These are phyloP conservation scores for Nephila pilipes DNA, from an alignment of 1,140 invertebrate genomes.

Conservation along the genomic window DNA sequence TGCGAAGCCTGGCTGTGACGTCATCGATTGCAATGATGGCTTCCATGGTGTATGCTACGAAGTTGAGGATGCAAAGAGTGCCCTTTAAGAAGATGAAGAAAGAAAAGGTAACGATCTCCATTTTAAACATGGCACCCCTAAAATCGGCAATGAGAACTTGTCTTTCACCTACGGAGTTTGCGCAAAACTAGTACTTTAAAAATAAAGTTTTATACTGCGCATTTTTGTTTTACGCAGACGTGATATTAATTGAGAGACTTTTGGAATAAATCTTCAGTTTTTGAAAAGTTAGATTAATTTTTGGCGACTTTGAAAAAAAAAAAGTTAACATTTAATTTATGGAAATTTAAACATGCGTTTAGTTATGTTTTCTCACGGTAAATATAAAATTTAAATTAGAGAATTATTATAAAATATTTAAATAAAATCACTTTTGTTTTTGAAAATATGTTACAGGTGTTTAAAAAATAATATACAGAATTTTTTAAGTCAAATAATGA, in stretches of 20 bases:
- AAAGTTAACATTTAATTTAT: neutral
- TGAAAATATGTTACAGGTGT: too few relatives aligned
- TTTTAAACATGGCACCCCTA: slow-evolving; percentile 75
- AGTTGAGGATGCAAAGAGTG: slow-evolving; percentile 73
- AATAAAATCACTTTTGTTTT: too few relatives aligned
- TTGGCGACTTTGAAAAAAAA: neutral
- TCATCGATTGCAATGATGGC: slow-evolving; percentile 74
- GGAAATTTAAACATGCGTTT: neutral
- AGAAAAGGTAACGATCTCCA: slow-evolving; percentile 76
- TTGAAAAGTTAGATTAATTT: neutral
- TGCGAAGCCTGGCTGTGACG: slow-evolving; percentile 62
- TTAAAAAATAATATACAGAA: too few relatives aligned
- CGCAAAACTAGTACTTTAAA: slow-evolving; percentile 49
- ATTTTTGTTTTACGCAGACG: slow-evolving; percentile 30
- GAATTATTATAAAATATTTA: too few relatives aligned
- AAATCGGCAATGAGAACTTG: slow-evolving; percentile 72
- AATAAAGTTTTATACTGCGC: slow-evolving; percentile 41
- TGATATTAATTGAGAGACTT: slow-evolving; percentile 17
- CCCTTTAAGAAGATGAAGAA: slow-evolving; percentile 76
- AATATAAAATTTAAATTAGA: too few relatives aligned
- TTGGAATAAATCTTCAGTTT: neutral
- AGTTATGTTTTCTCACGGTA: too few relatives aligned
- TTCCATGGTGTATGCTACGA: slow-evolving; percentile 71
- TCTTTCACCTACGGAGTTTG: slow-evolving; percentile 61
- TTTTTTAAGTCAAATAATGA: too few relatives aligned